Conservation (phyloP, 1,140 invertebrate species). For the Drosophila erecta region DNA sequence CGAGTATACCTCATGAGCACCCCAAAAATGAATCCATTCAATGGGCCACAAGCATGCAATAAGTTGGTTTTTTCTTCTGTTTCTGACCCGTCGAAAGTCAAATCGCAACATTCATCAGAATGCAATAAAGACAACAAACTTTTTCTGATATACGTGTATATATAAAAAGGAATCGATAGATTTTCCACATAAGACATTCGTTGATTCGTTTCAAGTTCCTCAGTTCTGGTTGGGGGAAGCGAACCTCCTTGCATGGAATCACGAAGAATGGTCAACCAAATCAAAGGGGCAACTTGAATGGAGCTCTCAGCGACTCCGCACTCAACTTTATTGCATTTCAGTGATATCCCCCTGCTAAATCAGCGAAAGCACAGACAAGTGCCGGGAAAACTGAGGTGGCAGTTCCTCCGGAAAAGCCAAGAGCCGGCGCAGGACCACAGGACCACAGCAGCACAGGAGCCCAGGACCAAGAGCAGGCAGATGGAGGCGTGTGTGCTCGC, state of each 20-base stretch:
- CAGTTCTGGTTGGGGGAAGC: neutral
- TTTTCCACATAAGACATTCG: neutral
- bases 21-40: slow-evolving; percentile 44
- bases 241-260: neutral
- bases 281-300: neutral
- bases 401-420: slow-evolving; percentile 20
- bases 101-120: slow-evolving; percentile 50
- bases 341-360: slow-evolving; percentile 46
- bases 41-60: slow-evolving; percentile 47
- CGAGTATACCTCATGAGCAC: too few species aligned
- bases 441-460: too few species aligned
- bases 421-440: slow-evolving; percentile 20
- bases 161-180: slow-evolving; percentile 16
- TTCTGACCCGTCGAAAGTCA: slow-evolving; percentile 23
- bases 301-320: slow-evolving; percentile 34
- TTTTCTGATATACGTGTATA: slow-evolving; percentile 5
- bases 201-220: slow-evolving; percentile 6
- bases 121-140: slow-evolving; percentile 45
- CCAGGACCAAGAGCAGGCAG: too few species aligned
- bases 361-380: slow-evolving; percentile 23
- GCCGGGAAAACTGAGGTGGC: neutral
- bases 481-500: slow-evolving; percentile 60
- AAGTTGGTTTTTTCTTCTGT: slow-evolving; percentile 17
- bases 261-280: neutral
- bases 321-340: slow-evolving; percentile 78